These are phyloP conservation scores for Cyclargus thomasi DNA, from an alignment of 1,140 invertebrate genomes.

Conservation along the genomic window DNA sequence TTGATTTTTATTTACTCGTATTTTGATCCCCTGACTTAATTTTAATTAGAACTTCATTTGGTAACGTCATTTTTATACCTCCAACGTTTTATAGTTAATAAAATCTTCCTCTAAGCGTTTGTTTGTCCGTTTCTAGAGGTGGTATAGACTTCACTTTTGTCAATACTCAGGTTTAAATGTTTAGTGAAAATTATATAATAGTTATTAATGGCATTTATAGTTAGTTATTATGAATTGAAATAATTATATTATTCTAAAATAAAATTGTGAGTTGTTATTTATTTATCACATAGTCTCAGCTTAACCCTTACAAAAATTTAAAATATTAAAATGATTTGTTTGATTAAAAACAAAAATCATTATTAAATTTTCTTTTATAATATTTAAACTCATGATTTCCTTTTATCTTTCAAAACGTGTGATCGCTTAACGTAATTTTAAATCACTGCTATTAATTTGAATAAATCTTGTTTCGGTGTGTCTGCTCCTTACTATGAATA, in stretches of 20 bases:
- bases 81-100: background rate
- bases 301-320: background rate
- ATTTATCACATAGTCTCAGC: background rate
- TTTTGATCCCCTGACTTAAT: too few species aligned
- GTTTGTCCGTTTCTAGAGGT: conserved; percentile 38
- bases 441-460: too few species aligned
- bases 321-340: too few species aligned
- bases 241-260: conserved; percentile 76
- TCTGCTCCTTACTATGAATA: too few species aligned
- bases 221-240: conserved; percentile 74
- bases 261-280: conserved; percentile 66
- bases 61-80: background rate
- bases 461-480: too few species aligned
- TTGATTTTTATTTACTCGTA: too few species aligned
- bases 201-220: conserved; percentile 70
- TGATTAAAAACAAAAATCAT: too few species aligned
- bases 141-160: conserved; percentile 49
- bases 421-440: too few species aligned
- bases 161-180: conserved; percentile 52
- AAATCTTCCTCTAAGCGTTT: background rate
- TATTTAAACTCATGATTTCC: too few species aligned
- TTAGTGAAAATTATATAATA: conserved; percentile 65
- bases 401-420: too few species aligned
- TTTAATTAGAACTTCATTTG: background rate
- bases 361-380: too few species aligned